Conservation (phyloP, 2,113 vertebrate species). For the pig (Sus scrofa) region T2T-Sscrofa CM000827.6:42494501-42495000, state of each 20-base stretch:
- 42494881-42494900: not conserved
- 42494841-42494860: not conserved
- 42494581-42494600: not conserved
- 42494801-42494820: not conserved
- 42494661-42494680: not conserved
- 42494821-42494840: not conserved
- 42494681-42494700: not conserved
- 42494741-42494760: not conserved
- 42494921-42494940: not conserved
- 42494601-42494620: not conserved
- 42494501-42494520: not conserved
- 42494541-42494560: not conserved
- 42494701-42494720: not conserved
- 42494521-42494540: not conserved
- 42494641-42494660: not conserved
- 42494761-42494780: not conserved
- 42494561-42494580: not conserved
- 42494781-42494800: not conserved
- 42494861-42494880: not conserved
- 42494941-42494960: not conserved
- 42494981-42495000: not conserved
- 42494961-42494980: not conserved
- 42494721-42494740: not conserved
- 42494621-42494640: not conserved
- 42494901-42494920: not conserved